These are phyloP conservation scores for Zaprionus lineosus DNA, from an alignment of 2,888 invertebrate species.

Conservation along the genomic window DNA sequence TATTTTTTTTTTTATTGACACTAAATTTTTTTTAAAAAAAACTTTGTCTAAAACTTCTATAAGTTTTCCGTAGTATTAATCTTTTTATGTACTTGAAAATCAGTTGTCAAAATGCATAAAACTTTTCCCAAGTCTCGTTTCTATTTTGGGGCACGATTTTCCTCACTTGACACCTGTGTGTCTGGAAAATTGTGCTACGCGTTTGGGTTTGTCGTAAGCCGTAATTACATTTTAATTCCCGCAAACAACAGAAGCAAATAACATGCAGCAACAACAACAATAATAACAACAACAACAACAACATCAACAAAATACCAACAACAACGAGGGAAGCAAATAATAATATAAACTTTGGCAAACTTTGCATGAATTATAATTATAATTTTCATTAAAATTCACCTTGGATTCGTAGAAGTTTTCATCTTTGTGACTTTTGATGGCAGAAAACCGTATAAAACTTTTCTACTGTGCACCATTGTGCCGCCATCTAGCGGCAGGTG, in stretches of 20 bases:
- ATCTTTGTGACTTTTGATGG: constrained; percentile 46
- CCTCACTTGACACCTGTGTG: constrained; percentile 44
- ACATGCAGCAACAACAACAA: constrained; percentile 20
- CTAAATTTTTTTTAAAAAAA: too few species aligned
- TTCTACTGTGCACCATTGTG: constrained; percentile 42
- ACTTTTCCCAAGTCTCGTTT: too few species aligned
- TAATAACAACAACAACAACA: constrained; percentile 16
- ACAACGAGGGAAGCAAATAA: too few species aligned
- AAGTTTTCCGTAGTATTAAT: too few species aligned
- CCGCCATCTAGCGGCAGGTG: constrained; percentile 36
- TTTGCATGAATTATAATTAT: constrained; percentile 77
- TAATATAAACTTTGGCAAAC: constrained; percentile 66
- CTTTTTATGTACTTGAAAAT: too few species aligned
- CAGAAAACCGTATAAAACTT: constrained; percentile 37
- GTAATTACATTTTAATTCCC: constrained; percentile 76
- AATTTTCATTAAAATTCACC: constrained; percentile 75
- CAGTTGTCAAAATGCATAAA: too few species aligned
- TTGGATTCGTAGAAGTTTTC: constrained; percentile 60
- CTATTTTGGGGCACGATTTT: too few species aligned
- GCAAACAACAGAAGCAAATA: constrained; percentile 59
- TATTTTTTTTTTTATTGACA: too few species aligned
- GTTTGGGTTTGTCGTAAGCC: constrained; percentile 42
- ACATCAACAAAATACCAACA: too few species aligned
- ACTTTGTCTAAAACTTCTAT: too few species aligned
- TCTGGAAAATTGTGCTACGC: constrained; percentile 43